A percentile compares a stretch with the other conserved stretches of the same genome.
Conservation (phyloP, 2,888 invertebrate genomes). For the Drosophila acutilabella region DNA sequence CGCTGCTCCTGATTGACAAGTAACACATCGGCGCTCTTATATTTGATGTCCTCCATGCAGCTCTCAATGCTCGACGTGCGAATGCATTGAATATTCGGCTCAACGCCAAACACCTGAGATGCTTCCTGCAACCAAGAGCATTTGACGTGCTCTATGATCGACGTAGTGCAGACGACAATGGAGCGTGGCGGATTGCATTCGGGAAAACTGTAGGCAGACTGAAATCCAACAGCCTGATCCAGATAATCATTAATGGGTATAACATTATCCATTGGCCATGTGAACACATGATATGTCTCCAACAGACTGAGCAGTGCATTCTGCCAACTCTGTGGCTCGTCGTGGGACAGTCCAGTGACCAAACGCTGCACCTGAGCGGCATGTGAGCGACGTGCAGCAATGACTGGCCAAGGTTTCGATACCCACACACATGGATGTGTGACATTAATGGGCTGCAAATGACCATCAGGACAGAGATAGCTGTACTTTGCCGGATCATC, state of each 20-base stretch:
- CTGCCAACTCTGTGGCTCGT: constrained; percentile 86
- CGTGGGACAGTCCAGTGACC: constrained; percentile 85
- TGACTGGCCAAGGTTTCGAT: constrained; percentile 91
- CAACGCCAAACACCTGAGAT: constrained; percentile 90
- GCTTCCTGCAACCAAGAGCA: constrained; percentile 92
- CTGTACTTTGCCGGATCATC: constrained; percentile 87
- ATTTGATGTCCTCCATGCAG: constrained; percentile 89
- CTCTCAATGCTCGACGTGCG: constrained; percentile 87
- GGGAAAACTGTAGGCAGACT: constrained; percentile 89
- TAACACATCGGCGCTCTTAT: constrained; percentile 90
- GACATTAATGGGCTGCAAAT: constrained; percentile 87
- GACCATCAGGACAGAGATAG: constrained; percentile 92
- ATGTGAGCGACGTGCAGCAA: constrained; percentile 87
- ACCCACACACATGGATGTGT: constrained; percentile 91
- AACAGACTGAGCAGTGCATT: constrained; percentile 88
- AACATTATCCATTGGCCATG: constrained; percentile 87
- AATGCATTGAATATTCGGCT: constrained; percentile 92
- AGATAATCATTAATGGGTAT: constrained; percentile 89
- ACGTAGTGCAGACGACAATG: constrained; percentile 89
- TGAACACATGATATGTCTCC: constrained; percentile 87
- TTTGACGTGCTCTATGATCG: constrained; percentile 90
- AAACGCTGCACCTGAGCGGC: constrained; percentile 86
- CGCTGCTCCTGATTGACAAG: constrained; percentile 90
- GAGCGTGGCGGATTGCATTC: constrained; percentile 89
- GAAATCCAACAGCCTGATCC: constrained; percentile 87